Conservation (phyloP, 2,888 invertebrate genomes). For the Agapostemon virescens region DNA sequence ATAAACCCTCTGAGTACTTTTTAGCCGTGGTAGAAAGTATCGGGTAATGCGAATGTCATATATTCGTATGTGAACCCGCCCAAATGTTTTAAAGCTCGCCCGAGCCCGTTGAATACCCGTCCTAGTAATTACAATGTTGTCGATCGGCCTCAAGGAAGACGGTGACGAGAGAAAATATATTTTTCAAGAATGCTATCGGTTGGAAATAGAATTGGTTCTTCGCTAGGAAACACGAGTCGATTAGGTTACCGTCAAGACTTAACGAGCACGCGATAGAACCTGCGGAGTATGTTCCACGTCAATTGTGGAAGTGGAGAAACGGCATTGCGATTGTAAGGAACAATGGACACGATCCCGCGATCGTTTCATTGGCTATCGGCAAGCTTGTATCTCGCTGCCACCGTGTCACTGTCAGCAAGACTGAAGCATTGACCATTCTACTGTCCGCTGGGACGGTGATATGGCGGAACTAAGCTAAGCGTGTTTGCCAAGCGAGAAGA, state of each 20-base stretch:
- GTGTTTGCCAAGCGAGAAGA: background rate
- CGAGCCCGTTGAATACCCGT: too few relatives aligned
- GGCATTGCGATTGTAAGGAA: background rate
- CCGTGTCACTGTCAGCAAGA: constrained; percentile 3
- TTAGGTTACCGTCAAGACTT: background rate
- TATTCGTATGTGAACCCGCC: too few relatives aligned
- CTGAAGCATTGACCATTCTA: constrained; percentile 2
- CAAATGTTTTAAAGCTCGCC: too few relatives aligned
- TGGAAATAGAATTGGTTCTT: background rate
- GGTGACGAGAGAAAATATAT: background rate
- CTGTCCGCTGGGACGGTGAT: background rate
- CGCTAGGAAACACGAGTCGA: background rate
- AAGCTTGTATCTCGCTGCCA: constrained; percentile 1
- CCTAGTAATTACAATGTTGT: background rate
- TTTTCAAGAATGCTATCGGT: background rate
- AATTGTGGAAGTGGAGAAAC: background rate
- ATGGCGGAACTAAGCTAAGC: background rate
- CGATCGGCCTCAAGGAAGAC: background rate
- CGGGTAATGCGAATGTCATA: too few relatives aligned
- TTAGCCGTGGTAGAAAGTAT: too few relatives aligned
- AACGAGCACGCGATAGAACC: background rate
- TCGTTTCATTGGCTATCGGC: constrained; percentile 7
- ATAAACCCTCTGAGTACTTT: too few relatives aligned
- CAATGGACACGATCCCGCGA: background rate
- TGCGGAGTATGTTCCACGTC: background rate